phyloP scores from a whole-genome alignment of 2,797 vertebrate species.

The Heliangelus exortis region DNA sequence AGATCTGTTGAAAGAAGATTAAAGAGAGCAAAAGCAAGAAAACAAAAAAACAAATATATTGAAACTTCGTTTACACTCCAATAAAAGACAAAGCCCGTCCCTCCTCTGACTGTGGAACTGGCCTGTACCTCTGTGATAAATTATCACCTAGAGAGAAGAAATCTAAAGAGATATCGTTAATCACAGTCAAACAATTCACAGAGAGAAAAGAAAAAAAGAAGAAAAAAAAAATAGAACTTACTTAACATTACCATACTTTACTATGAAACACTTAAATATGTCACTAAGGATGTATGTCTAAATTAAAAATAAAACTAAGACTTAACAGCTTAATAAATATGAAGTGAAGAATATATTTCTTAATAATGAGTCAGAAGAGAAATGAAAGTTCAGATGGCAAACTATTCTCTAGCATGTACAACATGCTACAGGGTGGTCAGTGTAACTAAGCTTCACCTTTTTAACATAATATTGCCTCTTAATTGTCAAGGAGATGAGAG shows the following conservation, averaged over 20 bases:
- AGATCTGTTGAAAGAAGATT: constrained; percentile 58
- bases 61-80: constrained; percentile 90
- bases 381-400: constrained; percentile 94
- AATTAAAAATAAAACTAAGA: constrained; percentile 89
- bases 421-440: constrained; percentile 71
- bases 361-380: constrained; percentile 77
- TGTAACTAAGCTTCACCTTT: constrained; percentile 18
- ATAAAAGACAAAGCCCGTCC: constrained; percentile 80
- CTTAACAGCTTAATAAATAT: constrained; percentile 88
- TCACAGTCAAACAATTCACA: constrained; percentile 98
- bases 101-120: constrained; percentile 85
- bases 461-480: constrained; percentile 47
- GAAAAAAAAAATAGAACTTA: constrained; percentile 90
- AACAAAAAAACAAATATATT: constrained; percentile 77
- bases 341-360: constrained; percentile 75
- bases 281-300: constrained; percentile 87
- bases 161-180: constrained; percentile 99
- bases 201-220: constrained; percentile 83
- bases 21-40: constrained; percentile 65
- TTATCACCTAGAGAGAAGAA: constrained; percentile 98
- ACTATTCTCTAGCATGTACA: constrained; percentile 88
- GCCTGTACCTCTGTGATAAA: constrained; percentile 99
- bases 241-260: constrained; percentile 95
- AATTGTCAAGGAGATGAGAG: background rate
- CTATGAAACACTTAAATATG: constrained; percentile 91